Evolutionary conservation across 2,797 vertebrate genomes (phyloP).

Genomic region (Phaenicophaeus curvirostris): DNA sequence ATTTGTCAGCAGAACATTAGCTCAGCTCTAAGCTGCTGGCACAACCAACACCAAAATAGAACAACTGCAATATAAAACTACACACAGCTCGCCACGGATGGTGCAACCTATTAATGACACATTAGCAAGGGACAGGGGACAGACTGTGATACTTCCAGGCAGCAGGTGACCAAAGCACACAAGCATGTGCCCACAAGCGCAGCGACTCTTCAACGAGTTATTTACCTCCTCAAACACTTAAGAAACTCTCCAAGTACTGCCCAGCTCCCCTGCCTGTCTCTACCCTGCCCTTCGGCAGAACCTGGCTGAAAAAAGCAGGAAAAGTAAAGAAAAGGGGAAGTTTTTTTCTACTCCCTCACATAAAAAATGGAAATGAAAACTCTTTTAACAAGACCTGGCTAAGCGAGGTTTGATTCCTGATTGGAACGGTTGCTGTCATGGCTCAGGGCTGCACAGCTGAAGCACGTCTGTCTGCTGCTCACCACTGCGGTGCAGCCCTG

Average conservation of each 20-base stretch:
- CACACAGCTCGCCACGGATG: not conserved
- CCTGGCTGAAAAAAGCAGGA: not conserved
- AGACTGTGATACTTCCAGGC: not conserved
- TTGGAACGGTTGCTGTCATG: accelerated
- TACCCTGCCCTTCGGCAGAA: not conserved
- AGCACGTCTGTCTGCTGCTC: not conserved
- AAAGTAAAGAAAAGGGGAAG: not conserved
- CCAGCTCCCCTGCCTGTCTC: not conserved
- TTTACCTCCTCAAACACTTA: not conserved
- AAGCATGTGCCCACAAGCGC: accelerated
- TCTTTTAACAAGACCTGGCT: not conserved
- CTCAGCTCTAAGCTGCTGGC: conserved; percentile 36
- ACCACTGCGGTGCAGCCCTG: not conserved
- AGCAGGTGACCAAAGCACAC: not conserved
- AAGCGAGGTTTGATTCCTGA: not conserved
- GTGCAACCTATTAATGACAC: conserved; percentile 12
- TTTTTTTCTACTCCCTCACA: not conserved
- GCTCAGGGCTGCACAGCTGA: not conserved
- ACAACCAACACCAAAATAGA: conserved; percentile 56
- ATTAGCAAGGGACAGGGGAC: not conserved
- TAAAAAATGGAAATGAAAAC: not conserved
- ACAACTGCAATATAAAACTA: conserved; percentile 43
- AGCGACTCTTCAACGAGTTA: not conserved
- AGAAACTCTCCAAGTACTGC: not conserved
- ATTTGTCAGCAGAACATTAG: conserved; percentile 61